These are phyloP conservation scores for Coleophora flavipennella DNA, from an alignment of 2,888 invertebrate genomes.

Conservation along the genomic window DNA sequence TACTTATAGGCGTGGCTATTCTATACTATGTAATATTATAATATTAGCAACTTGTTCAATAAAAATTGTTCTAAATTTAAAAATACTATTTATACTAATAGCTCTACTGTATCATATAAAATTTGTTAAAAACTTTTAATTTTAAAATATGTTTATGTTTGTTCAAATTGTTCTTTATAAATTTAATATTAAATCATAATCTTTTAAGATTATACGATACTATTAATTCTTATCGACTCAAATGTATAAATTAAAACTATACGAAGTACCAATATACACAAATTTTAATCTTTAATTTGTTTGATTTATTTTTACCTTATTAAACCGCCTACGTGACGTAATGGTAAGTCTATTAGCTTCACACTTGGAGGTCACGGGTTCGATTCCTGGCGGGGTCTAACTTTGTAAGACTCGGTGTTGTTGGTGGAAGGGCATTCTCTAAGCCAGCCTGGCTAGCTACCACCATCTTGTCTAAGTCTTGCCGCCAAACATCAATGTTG, in stretches of 20 bases:
- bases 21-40: conserved; percentile 26
- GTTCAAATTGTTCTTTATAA: conserved; percentile 58
- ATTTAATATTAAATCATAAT: conserved; percentile 36
- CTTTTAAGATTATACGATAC: conserved; percentile 57
- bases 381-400: too few species aligned
- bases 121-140: conserved; percentile 60
- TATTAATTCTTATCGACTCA: conserved; percentile 61
- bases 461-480: too few species aligned
- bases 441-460: too few species aligned
- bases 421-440: too few species aligned
- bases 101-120: conserved; percentile 45
- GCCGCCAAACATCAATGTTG: too few species aligned
- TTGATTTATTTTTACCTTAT: too few species aligned
- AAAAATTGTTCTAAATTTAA: conserved; percentile 62
- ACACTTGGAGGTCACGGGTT: too few species aligned
- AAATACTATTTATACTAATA: conserved; percentile 46
- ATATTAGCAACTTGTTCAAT: conserved; percentile 60
- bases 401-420: too few species aligned
- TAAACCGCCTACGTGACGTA: too few species aligned
- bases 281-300: conserved; percentile 62
- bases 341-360: too few species aligned
- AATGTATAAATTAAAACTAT: conserved; percentile 68
- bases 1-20: conserved; percentile 43
- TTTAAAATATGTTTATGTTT: conserved; percentile 43
- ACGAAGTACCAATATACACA: conserved; percentile 72